Evolutionary conservation across 2,888 invertebrate genomes (phyloP).

Genomic region (Parnassius glacialis): DNA sequence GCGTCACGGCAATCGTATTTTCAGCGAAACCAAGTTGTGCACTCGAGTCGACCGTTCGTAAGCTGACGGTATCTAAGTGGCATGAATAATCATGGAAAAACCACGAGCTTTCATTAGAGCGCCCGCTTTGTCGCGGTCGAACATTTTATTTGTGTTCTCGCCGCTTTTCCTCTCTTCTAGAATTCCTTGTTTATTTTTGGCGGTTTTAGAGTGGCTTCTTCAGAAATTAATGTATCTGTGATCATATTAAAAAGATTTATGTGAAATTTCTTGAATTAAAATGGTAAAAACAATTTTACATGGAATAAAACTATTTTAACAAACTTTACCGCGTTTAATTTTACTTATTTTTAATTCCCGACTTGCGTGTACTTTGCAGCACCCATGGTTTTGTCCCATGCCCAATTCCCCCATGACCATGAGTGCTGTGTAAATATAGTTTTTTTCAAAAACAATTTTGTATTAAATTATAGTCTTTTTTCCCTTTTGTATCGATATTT

Average conservation of each 20-base stretch:
- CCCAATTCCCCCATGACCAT: no score
- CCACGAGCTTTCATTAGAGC: conserved; percentile 60
- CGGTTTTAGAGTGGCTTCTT: conserved; percentile 5
- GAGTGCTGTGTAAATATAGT: no score
- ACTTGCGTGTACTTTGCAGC: no score
- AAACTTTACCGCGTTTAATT: no score
- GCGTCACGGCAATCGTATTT: conserved; percentile 17
- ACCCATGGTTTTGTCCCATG: no score
- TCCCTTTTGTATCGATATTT: no score
- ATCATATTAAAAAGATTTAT: conserved; percentile 1
- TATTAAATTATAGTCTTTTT: no score
- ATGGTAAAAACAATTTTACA: no score
- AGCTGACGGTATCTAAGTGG: conserved; percentile 43
- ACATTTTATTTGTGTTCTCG: conserved; percentile 32
- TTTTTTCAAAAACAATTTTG: no score
- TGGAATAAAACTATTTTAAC: no score
- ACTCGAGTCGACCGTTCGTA: conserved; percentile 33
- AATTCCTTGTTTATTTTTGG: conserved; percentile 16
- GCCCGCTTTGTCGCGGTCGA: conserved; percentile 30
- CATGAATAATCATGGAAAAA: conserved; percentile 73
- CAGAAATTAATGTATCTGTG: conserved; percentile 1
- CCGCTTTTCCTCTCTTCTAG: conserved; percentile 35
- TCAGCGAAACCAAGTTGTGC: conserved; percentile 32
- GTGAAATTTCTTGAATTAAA: background rate
- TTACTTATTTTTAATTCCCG: no score